These are phyloP conservation scores for Psittacula derbiana DNA, from an alignment of 2,797 vertebrate species.

Conservation along the genomic window DNA sequence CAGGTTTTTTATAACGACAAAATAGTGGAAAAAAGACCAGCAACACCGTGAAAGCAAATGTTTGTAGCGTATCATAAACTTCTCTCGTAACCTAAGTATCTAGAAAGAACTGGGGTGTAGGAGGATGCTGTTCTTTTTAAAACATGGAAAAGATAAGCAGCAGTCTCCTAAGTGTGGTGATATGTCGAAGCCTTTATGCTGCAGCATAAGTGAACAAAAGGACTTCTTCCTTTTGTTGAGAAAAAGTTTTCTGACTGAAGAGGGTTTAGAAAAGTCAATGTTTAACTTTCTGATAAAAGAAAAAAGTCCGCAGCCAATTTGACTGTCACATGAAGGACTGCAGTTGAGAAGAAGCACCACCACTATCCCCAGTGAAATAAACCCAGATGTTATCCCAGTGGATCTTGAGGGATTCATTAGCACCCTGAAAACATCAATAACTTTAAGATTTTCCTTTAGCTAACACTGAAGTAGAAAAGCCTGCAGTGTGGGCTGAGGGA, in stretches of 20 bases:
- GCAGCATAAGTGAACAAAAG: background rate
- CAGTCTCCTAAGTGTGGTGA: background rate
- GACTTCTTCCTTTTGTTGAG: background rate
- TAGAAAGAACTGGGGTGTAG: background rate
- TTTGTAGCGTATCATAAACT: constrained; percentile 18
- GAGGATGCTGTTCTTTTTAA: background rate
- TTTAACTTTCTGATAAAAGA: background rate
- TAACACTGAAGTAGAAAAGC: background rate
- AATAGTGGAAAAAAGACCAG: constrained; percentile 3
- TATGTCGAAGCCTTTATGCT: background rate
- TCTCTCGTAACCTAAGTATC: constrained; percentile 25
- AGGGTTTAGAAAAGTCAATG: background rate
- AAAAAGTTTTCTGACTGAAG: background rate
- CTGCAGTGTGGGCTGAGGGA: background rate
- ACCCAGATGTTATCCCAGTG: background rate
- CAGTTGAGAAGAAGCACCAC: background rate
- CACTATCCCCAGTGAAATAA: background rate
- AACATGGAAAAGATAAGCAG: background rate
- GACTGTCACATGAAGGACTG: background rate
- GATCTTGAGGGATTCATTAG: background rate
- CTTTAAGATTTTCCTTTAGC: background rate
- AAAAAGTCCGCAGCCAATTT: background rate
- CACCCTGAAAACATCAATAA: background rate
- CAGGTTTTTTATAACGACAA: constrained; percentile 30
- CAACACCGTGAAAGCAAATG: constrained; percentile 25